Base-by-base conservation (phyloP, 2,888 invertebrate species). In the Dugesia japonica region DNA sequence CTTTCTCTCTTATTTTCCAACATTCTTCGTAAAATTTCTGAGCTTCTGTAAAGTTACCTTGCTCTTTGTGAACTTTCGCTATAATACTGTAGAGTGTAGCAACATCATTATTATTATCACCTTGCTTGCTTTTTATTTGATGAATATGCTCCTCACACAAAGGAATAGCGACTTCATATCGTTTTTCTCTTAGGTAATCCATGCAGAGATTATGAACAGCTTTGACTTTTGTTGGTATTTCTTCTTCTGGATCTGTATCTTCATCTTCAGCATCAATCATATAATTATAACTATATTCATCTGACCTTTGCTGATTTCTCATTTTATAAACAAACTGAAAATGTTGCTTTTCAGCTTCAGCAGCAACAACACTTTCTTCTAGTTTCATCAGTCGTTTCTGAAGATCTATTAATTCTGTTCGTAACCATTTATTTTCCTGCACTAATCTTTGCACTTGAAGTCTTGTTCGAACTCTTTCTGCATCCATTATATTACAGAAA, bases 161-260 rank as follows among this genome's bases (percentile, higher is more conserved):
- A 4, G 72, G 72, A 72, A 72, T 72, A 17, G 72, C 72, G n/a
- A 72, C 72, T 72, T 72, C 72, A n/a, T 72, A 72, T 26, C 72
- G 27, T 23, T 31, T 31, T 31, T 72, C 28, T 15, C 31, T 23
- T 7, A 31, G 4, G 23, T 72, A 72, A 7, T 72, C 28, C 28
- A 72, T 31, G 23, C 27, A 27, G 4, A 72, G 31, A 31, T 72
- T 72, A 27, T 72, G 72, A 28, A 72, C 27, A 13, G 72, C 31
- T 27, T 31, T 72, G 4, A 72, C n/a, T 72, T 31, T 28, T 20
- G 72, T 15, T 4, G 72, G 72, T 4, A 72, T 31, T 28, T 72
- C 72, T 1, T 72, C 72, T 72, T 31, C 72, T 7, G 72, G 28
- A 23, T 72, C 72, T 4, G 27, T 31, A 15, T 72, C 72, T n/a